Conservation (phyloP, 2,797 vertebrate species). For the Cirrhinus mrigala region DNA sequence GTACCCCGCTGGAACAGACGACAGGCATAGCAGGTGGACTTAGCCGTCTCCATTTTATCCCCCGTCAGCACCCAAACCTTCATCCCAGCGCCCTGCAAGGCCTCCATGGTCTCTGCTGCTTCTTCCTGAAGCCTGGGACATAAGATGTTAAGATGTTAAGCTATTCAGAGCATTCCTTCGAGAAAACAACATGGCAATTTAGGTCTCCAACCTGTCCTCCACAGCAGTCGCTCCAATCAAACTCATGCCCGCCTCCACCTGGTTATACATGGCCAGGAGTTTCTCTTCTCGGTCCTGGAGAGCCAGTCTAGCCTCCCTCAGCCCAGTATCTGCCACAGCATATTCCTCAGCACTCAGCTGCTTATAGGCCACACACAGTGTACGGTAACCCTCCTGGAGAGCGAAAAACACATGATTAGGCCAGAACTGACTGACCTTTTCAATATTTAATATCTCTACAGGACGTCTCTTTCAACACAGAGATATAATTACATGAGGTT, state of each 20-base stretch:
- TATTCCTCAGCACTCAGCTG: conserved; percentile 84
- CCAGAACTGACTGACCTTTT: conserved; percentile 41
- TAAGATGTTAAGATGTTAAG: neutral
- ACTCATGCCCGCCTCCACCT: conserved; percentile 91
- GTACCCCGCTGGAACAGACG: conserved; percentile 92
- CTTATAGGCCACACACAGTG: conserved; percentile 95
- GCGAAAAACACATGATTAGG: conserved; percentile 53
- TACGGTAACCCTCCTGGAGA: conserved; percentile 92
- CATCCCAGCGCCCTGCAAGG: conserved; percentile 92
- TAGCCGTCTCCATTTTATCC: conserved; percentile 98
- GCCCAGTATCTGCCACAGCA: conserved; percentile 79
- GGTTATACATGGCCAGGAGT: conserved; percentile 90
- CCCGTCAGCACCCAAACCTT: conserved; percentile 98
- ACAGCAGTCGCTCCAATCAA: conserved; percentile 97
- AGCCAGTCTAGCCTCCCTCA: conserved; percentile 89
- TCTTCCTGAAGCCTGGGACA: conserved; percentile 90
- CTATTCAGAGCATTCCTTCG: neutral
- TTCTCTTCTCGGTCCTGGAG: conserved; percentile 94
- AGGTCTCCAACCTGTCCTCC: conserved; percentile 88
- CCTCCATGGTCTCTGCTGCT: conserved; percentile 93
- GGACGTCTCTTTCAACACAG: neutral
- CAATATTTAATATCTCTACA: neutral
- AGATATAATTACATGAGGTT: neutral
- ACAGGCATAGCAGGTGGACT: conserved; percentile 96
- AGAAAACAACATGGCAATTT: neutral